Base-by-base conservation (phyloP, 2,113 vertebrate species). In the Rhizomys pruinosus region DNA sequence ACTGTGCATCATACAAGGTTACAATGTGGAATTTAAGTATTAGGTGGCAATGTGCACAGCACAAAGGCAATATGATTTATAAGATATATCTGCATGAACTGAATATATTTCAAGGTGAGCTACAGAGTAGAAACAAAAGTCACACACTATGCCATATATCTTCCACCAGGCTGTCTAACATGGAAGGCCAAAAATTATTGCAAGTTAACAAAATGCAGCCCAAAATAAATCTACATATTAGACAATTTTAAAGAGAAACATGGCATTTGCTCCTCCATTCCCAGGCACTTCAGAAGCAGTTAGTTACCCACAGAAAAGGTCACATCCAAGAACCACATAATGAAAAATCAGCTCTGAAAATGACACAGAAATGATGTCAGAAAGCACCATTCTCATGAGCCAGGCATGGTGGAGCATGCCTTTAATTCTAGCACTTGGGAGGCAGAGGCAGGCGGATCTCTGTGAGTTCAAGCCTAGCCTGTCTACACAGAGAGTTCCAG, bases 101-200 rank as follows among this genome's bases (percentile, higher is more conserved):
- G 32, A 52, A 13, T 82, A 5, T 85, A 91, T 71, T 64, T 93
- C 71, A 91, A 89, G 74, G 52, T 89, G 44, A 96, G n/a, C 69
- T 86, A 84, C 7, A 84, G 25, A 91, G 74, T 1, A 89, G 39
- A 77, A 61, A 29, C 25, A 88, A 90, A 94, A 78, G 55, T 81
- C 63, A 84, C 22, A 64, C 16, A 1, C 13, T 32, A 4, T 74
- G 69, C 3, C 66, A 71, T 74, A 17, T 16, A 34, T 52, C 63
- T 89, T 87, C 86, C 1, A 69, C 3, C 20, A 89, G 78, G 20
- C 2, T 85, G 39, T 71, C 57, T n/a, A 72, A 23, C 55, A 85
- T 25, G n/a, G 44, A 81, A 13, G 87, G 61, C 59, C 69, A 74
- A 91, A 96, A 94, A 74, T 82, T 29, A 69, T 17, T 64, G 39